A percentile compares a stretch with the other conserved stretches of the same genome.
These are phyloP conservation scores for Bombus sibiricus DNA, from an alignment of 1,140 invertebrate species.

Conservation along the genomic window DNA sequence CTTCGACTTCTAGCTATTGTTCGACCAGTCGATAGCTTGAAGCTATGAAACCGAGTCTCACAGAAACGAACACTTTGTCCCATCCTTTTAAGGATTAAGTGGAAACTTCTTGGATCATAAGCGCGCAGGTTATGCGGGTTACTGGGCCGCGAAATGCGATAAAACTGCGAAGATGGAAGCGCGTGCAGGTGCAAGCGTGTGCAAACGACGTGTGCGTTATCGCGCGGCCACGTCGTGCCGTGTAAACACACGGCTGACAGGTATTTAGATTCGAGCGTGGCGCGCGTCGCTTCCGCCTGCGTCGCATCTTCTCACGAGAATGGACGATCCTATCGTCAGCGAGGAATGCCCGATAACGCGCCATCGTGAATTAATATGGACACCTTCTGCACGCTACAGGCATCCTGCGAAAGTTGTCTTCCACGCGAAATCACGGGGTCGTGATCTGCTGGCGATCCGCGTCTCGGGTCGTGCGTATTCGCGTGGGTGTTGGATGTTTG, in stretches of 20 bases:
- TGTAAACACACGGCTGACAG: constrained; percentile 54
- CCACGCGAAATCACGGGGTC: constrained; percentile 1
- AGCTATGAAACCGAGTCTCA: neutral
- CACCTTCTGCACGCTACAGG: neutral
- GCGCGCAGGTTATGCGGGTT: constrained; percentile 73
- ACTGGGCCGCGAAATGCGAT: constrained; percentile 71
- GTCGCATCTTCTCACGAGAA: constrained; percentile 65
- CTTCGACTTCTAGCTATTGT: neutral
- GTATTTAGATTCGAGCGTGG: constrained; percentile 64
- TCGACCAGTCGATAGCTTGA: neutral
- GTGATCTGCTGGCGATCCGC: neutral
- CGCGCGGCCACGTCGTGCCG: constrained; percentile 18
- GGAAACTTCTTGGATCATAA: constrained; percentile 69
- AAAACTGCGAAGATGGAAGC: constrained; percentile 56
- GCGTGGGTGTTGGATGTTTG: constrained; percentile 22
- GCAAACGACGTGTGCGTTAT: constrained; percentile 60
- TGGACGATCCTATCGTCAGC: constrained; percentile 54
- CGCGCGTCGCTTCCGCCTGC: constrained; percentile 58
- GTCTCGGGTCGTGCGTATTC: neutral
- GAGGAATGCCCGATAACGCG: constrained; percentile 38
- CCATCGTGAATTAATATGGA: neutral
- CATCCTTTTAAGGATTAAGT: constrained; percentile 42
- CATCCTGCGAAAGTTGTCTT: neutral
- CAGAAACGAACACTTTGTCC: neutral
- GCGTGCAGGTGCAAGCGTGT: constrained; percentile 38